Conservation (phyloP, 2,797 vertebrate genomes). For the Bryconaethiops microstoma region DNA sequence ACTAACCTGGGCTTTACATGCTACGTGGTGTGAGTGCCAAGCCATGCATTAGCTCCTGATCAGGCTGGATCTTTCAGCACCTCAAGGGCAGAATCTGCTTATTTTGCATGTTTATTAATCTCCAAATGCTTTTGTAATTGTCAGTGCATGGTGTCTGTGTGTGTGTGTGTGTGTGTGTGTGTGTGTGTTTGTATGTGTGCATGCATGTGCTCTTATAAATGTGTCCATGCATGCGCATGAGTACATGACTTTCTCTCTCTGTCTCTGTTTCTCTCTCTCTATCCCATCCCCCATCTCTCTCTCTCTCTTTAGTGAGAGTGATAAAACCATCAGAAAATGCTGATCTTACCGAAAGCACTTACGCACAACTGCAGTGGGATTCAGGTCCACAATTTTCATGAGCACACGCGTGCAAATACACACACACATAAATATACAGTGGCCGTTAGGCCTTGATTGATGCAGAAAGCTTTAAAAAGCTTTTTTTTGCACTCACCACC, state of each 20-base stretch:
- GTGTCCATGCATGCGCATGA: not conserved
- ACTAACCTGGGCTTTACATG: constrained; percentile 9
- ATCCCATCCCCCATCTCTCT: not conserved
- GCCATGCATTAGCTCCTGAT: constrained; percentile 32
- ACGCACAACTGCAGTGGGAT: constrained; percentile 55
- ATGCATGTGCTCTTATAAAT: too few species aligned
- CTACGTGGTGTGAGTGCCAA: constrained; percentile 1
- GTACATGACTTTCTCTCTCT: not conserved
- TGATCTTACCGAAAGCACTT: constrained; percentile 58
- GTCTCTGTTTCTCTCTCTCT: not conserved
- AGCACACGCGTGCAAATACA: not conserved
- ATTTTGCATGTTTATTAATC: constrained; percentile 36
- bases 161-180: not conserved
- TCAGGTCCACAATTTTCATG: constrained; percentile 33
- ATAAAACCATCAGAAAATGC: constrained; percentile 58
- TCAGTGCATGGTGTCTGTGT: not conserved
- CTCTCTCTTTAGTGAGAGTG: constrained; percentile 34
- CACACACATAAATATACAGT: not conserved
- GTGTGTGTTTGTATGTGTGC: not conserved
- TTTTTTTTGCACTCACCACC: not conserved
- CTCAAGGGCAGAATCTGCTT: constrained; percentile 28
- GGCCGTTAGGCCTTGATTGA: constrained; percentile 18
- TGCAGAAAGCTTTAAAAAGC: constrained; percentile 18
- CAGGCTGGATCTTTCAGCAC: not conserved
- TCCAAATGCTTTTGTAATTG: constrained; percentile 29